These are phyloP conservation scores for Hippocampus zosterae DNA, from an alignment of 2,113 vertebrate genomes.

Conservation along the genomic window DNA sequence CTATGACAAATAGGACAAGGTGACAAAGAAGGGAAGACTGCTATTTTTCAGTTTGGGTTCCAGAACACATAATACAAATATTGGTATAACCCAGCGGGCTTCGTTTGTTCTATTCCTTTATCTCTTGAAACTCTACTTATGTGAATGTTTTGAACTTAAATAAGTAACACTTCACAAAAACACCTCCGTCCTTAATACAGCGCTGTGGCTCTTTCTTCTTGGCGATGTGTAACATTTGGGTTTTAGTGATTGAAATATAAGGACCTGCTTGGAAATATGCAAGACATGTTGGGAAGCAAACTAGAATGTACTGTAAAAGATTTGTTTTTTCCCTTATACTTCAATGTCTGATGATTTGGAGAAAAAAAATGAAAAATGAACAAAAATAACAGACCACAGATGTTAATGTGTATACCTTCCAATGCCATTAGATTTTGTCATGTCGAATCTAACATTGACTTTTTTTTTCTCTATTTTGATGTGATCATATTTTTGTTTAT, in stretches of 20 bases:
- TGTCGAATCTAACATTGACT: slow-evolving; percentile 75
- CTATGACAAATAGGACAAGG: slow-evolving; percentile 16
- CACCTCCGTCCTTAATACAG: slow-evolving; percentile 70
- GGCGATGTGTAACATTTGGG: slow-evolving; percentile 54
- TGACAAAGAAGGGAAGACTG: slow-evolving; percentile 33
- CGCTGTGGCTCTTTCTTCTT: slow-evolving; percentile 75
- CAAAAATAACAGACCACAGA: slow-evolving; percentile 69
- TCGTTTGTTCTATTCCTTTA: slow-evolving; percentile 24
- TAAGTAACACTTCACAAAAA: slow-evolving; percentile 46
- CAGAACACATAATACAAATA: slow-evolving; percentile 50
- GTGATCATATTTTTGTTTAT: slow-evolving; percentile 41
- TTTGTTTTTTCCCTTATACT: slow-evolving; percentile 80
- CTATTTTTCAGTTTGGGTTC: slow-evolving; percentile 24
- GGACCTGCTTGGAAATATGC: slow-evolving; percentile 88
- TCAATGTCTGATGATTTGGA: slow-evolving; percentile 62
- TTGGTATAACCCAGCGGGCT: slow-evolving; percentile 46
- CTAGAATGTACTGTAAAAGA: slow-evolving; percentile 95
- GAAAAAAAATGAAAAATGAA: slow-evolving; percentile 64
- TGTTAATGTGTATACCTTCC: slow-evolving; percentile 77
- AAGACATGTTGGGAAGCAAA: slow-evolving; percentile 80
- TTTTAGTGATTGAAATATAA: slow-evolving; percentile 70
- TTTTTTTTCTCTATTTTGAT: slow-evolving; percentile 48
- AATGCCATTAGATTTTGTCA: slow-evolving; percentile 79
- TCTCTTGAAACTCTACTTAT: slow-evolving; percentile 40
- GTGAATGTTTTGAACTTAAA: slow-evolving; percentile 56